Evolutionary conservation across 2,888 invertebrate species (phyloP), one percentile per base, ranked within the genome.

Genomic region (Zeuzera pyrina): DNA sequence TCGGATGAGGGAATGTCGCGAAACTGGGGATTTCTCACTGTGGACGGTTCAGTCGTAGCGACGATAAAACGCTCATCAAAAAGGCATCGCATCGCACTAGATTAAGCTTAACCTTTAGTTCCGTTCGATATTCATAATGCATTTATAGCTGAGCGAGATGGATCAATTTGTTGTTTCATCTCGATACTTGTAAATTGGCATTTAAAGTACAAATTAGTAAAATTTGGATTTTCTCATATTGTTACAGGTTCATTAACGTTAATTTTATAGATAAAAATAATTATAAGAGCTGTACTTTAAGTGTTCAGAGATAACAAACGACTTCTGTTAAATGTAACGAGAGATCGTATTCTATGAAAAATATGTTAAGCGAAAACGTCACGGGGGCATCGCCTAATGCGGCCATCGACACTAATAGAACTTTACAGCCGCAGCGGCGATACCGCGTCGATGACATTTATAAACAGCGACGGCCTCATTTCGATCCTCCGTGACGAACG

Each of bases 161-260:
- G 71, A 60, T 58, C 70, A 67, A 65, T 52, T 52, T 57, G 61
- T 57, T 67, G 79, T 68, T 47, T 70, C 79, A 71, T 74, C 78
- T 77, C 78, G 60, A 66, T 67, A 73, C 74, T 60, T 77, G 78
- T 76, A 69, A 68, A 79, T 79, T 77, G 79, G 79, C 81, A 81
- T 79, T 81, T 81, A 81, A 81, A 83, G 81, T 83, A 81, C 83
- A 83, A 83, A 81, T 76, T 78, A 79, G 81, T 81, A 78, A 79
- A 81, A 76, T 79, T 77, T 73, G 68, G 76, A 81, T 78, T 79
- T 77, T 77, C 65, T 81, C 66, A 67, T 78, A 77, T 83, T 81
- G 81, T 83, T 83, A 77, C 81, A 83, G 81, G 81, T 83, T 81
- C 78, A 79, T 79, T 79, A 79, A 81, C 76, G 68, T 66, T 78